Conservation (phyloP, 2,113 vertebrate genomes). For the Silurus meridionalis region DNA sequence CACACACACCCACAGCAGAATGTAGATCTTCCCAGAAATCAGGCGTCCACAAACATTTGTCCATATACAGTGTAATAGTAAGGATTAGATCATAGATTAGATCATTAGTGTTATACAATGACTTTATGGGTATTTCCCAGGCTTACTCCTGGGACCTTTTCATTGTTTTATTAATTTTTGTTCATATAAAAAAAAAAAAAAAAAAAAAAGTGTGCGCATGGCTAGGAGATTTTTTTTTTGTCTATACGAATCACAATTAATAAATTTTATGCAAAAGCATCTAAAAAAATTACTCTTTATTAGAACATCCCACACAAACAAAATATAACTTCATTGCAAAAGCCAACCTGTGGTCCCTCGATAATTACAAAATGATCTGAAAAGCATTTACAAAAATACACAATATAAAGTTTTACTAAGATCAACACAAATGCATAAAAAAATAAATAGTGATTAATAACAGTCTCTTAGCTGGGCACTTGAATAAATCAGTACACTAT, state of each 20-base stretch:
- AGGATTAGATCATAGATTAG: neutral
- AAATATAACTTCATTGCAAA: conserved; percentile 53
- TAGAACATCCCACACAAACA: conserved; percentile 47
- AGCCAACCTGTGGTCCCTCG: conserved; percentile 48
- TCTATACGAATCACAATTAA: neutral
- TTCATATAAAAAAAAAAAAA: too few relatives aligned
- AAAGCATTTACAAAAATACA: conserved; percentile 55
- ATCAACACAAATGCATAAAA: conserved; percentile 45
- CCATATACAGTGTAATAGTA: neutral
- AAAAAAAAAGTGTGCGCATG: neutral
- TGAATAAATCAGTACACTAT: conserved; percentile 21
- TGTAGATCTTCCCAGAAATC: too few relatives aligned
- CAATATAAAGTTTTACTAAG: conserved; percentile 46
- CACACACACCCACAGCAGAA: too few relatives aligned
- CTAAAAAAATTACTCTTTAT: conserved; percentile 44
- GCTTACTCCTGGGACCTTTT: too few relatives aligned
- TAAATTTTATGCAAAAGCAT: neutral
- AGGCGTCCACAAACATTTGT: too few relatives aligned
- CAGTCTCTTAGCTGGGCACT: conserved; percentile 37
- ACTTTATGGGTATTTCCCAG: neutral
- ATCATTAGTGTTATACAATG: neutral
- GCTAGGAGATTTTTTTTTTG: neutral
- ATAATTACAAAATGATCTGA: conserved; percentile 51
- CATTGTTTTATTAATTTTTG: too few relatives aligned
- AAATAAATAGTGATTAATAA: conserved; percentile 51